Evolutionary conservation across 2,888 invertebrate species (phyloP).

Genomic region (Vannuccia rotundouncinata): DNA sequence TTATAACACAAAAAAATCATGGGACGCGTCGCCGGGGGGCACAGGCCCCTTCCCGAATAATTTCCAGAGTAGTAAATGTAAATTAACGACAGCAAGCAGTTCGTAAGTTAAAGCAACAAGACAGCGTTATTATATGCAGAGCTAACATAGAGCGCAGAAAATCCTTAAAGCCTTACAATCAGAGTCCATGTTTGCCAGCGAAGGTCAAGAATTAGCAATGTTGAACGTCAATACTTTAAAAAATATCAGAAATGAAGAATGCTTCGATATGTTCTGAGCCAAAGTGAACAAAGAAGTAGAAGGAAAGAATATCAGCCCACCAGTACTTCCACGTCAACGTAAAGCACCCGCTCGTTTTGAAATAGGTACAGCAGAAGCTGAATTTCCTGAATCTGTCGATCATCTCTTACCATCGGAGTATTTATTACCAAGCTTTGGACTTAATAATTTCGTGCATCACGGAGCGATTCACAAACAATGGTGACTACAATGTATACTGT

Average conservation of each 20-base stretch:
- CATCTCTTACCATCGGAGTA: slow-evolving; percentile 21
- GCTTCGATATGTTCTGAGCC: slow-evolving; percentile 13
- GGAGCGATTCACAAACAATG: slow-evolving; percentile 17
- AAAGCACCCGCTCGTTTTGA: slow-evolving; percentile 16
- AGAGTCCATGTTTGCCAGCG: slow-evolving; percentile 6
- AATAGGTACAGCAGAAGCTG: slow-evolving; percentile 26
- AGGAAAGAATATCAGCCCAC: slow-evolving; percentile 24
- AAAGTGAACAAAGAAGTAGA: slow-evolving; percentile 26
- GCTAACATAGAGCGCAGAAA: background rate
- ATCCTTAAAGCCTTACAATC: background rate
- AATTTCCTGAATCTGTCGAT: slow-evolving; percentile 26
- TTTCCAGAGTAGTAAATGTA: background rate
- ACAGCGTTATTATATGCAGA: background rate
- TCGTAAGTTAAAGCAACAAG: background rate
- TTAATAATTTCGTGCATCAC: slow-evolving; percentile 24
- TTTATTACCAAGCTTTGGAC: slow-evolving; percentile 15
- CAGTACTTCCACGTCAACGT: slow-evolving; percentile 17
- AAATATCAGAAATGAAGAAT: slow-evolving; percentile 22
- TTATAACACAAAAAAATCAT: too few species aligned
- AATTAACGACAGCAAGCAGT: background rate
- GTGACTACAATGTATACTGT: slow-evolving; percentile 17
- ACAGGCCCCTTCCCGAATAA: background rate
- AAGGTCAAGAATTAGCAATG: slow-evolving; percentile 26
- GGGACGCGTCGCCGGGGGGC: background rate
- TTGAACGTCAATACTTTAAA: slow-evolving; percentile 15